Conservation (phyloP, 2,888 invertebrate genomes). For the Drosophila infuscata region DNA sequence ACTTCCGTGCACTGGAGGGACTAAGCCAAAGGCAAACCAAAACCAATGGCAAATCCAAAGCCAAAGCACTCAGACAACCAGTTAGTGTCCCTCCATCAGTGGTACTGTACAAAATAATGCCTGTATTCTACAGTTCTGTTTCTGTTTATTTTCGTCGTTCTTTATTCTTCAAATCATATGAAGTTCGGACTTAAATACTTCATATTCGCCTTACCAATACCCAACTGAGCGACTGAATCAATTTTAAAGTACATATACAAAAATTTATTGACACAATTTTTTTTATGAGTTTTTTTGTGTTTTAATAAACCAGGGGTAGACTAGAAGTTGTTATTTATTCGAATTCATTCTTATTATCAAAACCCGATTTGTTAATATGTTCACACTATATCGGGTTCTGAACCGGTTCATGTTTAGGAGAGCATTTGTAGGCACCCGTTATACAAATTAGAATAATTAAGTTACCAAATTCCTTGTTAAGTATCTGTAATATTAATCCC, state of each 20-base stretch:
- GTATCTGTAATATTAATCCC: not conserved
- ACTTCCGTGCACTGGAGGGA: conserved; percentile 39
- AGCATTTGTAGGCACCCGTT: not conserved
- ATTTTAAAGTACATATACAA: not conserved
- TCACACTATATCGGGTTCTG: not conserved
- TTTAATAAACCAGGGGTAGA: not conserved
- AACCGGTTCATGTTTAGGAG: not conserved
- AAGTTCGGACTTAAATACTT: conserved; percentile 23
- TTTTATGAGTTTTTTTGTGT: not conserved
- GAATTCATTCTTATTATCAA: too few relatives aligned
- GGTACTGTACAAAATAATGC: not conserved
- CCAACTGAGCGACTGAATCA: too few relatives aligned
- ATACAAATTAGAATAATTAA: not conserved
- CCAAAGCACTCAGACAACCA: conserved; percentile 48
- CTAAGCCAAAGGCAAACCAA: conserved; percentile 34
- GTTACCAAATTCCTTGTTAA: not conserved
- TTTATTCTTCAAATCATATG: conserved; percentile 10
- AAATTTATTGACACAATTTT: not conserved
- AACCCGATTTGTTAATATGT: not conserved
- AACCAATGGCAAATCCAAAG: conserved; percentile 24
- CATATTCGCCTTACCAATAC: not conserved
- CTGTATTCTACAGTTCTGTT: conserved; percentile 33
- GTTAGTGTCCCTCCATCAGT: conserved; percentile 7
- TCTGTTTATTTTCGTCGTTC: conserved; percentile 8
- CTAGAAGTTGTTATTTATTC: too few relatives aligned